Evolutionary conservation across 2,113 vertebrate species (phyloP).

Genomic region (Hyperoodon ampullatus): DNA sequence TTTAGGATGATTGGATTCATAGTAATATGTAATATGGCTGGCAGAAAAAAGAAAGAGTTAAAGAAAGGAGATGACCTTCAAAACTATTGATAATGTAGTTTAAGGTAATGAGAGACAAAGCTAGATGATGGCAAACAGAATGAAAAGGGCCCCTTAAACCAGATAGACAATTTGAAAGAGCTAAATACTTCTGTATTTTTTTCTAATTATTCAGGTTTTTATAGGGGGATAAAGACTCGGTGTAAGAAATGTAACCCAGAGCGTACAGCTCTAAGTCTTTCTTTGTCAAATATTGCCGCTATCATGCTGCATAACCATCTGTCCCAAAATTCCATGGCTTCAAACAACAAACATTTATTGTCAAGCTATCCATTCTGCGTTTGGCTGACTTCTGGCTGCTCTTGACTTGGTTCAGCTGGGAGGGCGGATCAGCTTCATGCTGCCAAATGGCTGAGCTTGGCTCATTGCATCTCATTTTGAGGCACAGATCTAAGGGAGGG

Average conservation of each 20-base stretch:
- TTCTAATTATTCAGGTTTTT: background rate
- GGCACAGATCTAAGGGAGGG: background rate
- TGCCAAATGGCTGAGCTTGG: background rate
- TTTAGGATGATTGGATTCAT: background rate
- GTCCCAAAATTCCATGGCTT: background rate
- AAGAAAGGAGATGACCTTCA: background rate
- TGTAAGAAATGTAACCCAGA: background rate
- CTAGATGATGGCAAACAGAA: background rate
- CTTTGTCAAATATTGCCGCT: background rate
- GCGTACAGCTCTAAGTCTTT: background rate
- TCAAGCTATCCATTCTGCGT: background rate
- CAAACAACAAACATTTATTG: background rate
- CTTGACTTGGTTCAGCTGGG: background rate
- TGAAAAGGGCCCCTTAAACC: background rate
- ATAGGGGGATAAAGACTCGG: background rate
- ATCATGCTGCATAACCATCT: background rate
- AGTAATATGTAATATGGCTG: no score
- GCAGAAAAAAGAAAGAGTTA: background rate
- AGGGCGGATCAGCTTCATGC: background rate
- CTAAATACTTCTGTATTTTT: background rate
- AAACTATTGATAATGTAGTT: background rate
- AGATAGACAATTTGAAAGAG: background rate
- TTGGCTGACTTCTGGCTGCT: background rate
- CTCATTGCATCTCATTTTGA: no score
- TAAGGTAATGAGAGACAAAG: background rate